A percentile compares a stretch with the other conserved stretches of the same genome.
Evolutionary conservation across 2,113 vertebrate species (phyloP).

Genomic region (Leptodactylus fuscus): DNA sequence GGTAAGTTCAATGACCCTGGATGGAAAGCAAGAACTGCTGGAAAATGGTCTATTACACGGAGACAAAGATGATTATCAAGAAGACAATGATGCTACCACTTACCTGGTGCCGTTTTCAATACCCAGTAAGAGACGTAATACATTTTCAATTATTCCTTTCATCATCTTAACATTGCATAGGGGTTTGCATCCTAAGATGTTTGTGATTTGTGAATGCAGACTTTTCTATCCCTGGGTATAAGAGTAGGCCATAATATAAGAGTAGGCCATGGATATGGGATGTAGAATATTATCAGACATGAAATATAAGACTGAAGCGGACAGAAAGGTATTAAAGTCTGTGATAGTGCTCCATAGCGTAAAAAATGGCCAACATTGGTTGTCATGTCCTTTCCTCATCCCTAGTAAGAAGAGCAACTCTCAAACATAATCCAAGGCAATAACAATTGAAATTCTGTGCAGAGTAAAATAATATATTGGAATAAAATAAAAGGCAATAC

Average conservation of each 20-base stretch:
- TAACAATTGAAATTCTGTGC: not conserved
- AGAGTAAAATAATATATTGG: not conserved
- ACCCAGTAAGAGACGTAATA: conserved; percentile 73
- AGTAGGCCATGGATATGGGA: too few species aligned
- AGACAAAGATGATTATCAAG: conserved; percentile 75
- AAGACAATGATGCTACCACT: conserved; percentile 70
- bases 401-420: not conserved
- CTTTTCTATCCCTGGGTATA: not conserved
- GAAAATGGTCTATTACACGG: conserved; percentile 91
- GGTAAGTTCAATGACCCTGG: conserved; percentile 81
- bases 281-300: not conserved
- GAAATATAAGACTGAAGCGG: too few species aligned
- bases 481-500: too few species aligned
- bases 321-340: too few species aligned
- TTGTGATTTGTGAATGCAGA: not conserved
- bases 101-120: conserved; percentile 86
- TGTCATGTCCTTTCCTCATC: too few species aligned
- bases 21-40: conserved; percentile 84
- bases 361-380: too few species aligned
- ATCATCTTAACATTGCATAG: too few species aligned
- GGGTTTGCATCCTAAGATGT: not conserved
- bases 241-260: too few species aligned
- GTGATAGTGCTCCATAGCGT: too few species aligned
- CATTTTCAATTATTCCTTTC: not conserved
- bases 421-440: not conserved